Percentiles rank a stretch among this genome's conserved stretches.
Conservation (phyloP, 2,797 vertebrate species). For the Pseudopleuronectes americanus region DNA sequence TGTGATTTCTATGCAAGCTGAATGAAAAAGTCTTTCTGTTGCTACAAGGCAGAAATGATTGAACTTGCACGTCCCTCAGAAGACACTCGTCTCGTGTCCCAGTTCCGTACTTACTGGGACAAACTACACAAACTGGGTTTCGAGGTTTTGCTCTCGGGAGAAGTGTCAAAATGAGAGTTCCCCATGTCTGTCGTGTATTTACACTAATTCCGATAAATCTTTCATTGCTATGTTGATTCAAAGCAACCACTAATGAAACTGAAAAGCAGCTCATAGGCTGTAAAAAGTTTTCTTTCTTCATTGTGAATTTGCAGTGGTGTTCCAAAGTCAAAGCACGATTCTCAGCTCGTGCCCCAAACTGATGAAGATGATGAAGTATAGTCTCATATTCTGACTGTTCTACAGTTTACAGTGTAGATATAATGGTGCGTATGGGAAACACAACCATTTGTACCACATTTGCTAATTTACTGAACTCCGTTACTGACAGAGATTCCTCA, state of each 20-base stretch:
- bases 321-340: neutral
- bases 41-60: neutral
- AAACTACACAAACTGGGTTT: too few species aligned
- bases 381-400: neutral
- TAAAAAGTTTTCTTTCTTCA: neutral
- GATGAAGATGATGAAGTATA: neutral
- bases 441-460: neutral
- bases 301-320: neutral
- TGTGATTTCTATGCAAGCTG: neutral
- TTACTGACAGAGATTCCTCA: slow-evolving; percentile 3
- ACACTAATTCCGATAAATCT: neutral
- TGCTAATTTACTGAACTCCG: neutral
- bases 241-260: neutral
- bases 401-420: too few species aligned
- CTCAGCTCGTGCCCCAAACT: neutral
- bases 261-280: neutral
- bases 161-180: too few species aligned
- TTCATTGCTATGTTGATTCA: neutral
- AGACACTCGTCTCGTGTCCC: neutral
- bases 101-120: neutral
- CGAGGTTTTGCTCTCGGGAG: too few species aligned
- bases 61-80: neutral
- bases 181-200: too few species aligned
- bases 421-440: neutral
- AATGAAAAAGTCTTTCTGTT: slow-evolving; percentile 7